phyloP scores from a whole-genome alignment of 2,113 vertebrate species.

The Prinia subflava region DNA sequence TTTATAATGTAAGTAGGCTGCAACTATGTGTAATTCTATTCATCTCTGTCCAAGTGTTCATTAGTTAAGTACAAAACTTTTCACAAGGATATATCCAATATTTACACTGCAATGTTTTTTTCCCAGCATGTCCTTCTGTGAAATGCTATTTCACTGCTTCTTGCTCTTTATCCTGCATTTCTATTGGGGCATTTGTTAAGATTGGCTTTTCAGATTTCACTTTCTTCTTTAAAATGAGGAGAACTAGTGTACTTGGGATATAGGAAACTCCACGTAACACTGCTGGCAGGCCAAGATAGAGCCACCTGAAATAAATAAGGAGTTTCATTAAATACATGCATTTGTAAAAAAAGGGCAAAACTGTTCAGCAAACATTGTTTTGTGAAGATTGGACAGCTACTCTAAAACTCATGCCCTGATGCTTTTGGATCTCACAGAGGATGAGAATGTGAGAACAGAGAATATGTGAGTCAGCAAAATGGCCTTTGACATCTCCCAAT shows the following conservation, averaged over 20 bases:
- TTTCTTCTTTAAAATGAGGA: conserved; percentile 52
- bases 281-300: conserved; percentile 55
- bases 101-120: neutral
- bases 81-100: neutral
- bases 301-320: conserved; percentile 48
- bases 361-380: neutral
- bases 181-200: neutral
- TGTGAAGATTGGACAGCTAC: neutral
- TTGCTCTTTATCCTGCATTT: conserved; percentile 27
- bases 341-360: neutral
- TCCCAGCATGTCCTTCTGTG: neutral
- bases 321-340: neutral
- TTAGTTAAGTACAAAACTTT: neutral
- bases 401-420: neutral
- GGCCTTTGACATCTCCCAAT: neutral
- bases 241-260: conserved; percentile 29
- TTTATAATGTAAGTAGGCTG: neutral
- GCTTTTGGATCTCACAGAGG: neutral
- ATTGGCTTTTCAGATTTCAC: neutral
- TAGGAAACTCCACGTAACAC: conserved; percentile 42
- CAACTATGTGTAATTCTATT: neutral
- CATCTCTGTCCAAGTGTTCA: neutral
- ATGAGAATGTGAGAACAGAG: neutral
- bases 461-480: neutral
- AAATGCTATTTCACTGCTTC: neutral